Conservation (phyloP, 2,888 invertebrate species). For the Crocallis elinguaria region DNA sequence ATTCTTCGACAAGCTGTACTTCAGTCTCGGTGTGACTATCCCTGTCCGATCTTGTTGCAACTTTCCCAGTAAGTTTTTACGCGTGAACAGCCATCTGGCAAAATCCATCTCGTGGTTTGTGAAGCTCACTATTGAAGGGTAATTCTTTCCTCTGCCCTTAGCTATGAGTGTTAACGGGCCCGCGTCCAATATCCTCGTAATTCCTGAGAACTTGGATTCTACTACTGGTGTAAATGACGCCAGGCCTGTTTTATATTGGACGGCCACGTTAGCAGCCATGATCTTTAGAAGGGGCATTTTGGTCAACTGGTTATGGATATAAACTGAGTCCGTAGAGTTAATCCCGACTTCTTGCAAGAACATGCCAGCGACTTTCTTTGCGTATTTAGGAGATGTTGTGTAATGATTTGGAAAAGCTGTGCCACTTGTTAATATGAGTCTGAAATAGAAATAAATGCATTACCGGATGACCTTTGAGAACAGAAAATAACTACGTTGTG, state of each 20-base stretch:
- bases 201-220: conserved; percentile 38
- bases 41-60: conserved; percentile 10
- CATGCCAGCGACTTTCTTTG: conserved; percentile 31
- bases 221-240: conserved; percentile 45
- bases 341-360: conserved; percentile 66
- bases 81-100: neutral
- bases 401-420: conserved; percentile 36
- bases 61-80: neutral
- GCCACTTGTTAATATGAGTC: conserved; percentile 45
- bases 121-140: conserved; percentile 45
- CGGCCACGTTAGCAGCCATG: conserved; percentile 38
- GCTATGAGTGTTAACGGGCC: conserved; percentile 45
- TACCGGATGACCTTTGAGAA: no score
- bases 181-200: conserved; percentile 45
- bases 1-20: conserved; percentile 27
- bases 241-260: conserved; percentile 37
- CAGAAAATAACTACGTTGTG: no score
- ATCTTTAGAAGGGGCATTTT: conserved; percentile 49
- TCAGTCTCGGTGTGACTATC: conserved; percentile 32
- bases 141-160: conserved; percentile 44
- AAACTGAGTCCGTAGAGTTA: conserved; percentile 42
- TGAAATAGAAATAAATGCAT: conserved; percentile 27
- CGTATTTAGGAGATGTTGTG: conserved; percentile 41
- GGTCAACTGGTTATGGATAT: conserved; percentile 40
- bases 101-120: conserved; percentile 38